Evolutionary conservation across 2,113 vertebrate genomes (phyloP).

Genomic region (Chroicocephalus ridibundus): DNA sequence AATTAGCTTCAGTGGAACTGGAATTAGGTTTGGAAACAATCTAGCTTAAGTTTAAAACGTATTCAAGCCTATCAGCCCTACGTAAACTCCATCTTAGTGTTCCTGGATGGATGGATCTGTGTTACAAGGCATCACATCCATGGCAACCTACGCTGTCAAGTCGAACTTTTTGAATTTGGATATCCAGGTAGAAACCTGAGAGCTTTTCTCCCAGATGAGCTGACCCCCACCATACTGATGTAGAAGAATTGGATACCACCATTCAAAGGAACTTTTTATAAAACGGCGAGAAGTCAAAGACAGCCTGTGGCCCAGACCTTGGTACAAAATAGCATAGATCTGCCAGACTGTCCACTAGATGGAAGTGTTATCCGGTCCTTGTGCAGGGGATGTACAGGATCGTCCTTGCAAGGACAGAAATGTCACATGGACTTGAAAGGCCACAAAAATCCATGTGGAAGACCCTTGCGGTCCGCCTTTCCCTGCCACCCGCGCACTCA

Average conservation of each 20-base stretch:
- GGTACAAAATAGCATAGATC: not conserved
- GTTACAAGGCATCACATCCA: not conserved
- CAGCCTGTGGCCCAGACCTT: not conserved
- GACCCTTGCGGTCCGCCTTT: not conserved
- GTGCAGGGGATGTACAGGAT: rapidly evolving
- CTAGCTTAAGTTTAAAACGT: not conserved
- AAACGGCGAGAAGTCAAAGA: not conserved
- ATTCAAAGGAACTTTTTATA: not conserved
- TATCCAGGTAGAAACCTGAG: not conserved
- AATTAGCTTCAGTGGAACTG: not conserved
- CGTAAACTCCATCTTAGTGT: not conserved
- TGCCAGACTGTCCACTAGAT: not conserved
- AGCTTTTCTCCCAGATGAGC: not conserved
- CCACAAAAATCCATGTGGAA: not conserved
- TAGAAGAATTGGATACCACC: not conserved
- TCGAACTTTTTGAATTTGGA: not conserved
- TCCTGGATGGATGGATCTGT: not conserved
- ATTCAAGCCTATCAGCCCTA: not conserved
- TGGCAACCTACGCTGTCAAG: rapidly evolving
- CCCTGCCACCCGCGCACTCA: too few relatives aligned
- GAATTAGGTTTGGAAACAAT: not conserved
- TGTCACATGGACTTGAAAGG: not conserved
- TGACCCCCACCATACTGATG: not conserved
- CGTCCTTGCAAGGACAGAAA: not conserved
- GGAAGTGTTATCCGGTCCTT: not conserved